Evolutionary conservation across 2,113 vertebrate species (phyloP).

Genomic region (Loxodonta africana): DNA sequence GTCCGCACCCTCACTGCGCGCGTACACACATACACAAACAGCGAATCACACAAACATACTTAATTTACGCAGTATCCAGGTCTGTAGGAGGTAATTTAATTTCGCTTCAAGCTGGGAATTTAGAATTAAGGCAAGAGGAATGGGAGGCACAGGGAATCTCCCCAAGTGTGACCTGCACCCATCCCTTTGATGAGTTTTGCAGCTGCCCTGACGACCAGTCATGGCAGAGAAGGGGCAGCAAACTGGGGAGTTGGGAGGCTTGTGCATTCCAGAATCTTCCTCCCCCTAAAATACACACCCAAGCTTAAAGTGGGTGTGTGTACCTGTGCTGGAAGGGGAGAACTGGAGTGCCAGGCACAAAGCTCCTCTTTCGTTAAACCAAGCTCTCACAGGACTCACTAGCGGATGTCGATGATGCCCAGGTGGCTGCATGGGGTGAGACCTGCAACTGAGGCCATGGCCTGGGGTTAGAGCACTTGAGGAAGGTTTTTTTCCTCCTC

Average conservation of each 20-base stretch:
- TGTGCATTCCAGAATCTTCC: background rate
- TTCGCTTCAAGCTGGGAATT: slow-evolving; percentile 71
- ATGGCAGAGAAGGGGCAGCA: background rate
- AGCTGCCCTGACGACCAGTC: slow-evolving; percentile 19
- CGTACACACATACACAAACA: background rate
- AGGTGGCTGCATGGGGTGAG: background rate
- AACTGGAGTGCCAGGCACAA: background rate
- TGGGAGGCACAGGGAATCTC: slow-evolving; percentile 39
- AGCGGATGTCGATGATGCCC: background rate
- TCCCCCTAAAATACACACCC: background rate
- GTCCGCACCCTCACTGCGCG: slow-evolving; percentile 47
- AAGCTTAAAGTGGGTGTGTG: background rate
- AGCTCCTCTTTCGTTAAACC: background rate
- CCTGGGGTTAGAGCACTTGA: background rate
- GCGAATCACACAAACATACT: slow-evolving; percentile 69
- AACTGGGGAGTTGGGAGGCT: background rate
- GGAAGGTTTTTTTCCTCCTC: background rate
- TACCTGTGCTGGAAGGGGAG: background rate
- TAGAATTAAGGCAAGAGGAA: slow-evolving; percentile 64
- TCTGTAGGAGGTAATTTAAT: slow-evolving; percentile 77
- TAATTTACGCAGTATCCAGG: slow-evolving; percentile 74
- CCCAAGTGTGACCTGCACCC: slow-evolving; percentile 14
- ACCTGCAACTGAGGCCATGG: background rate
- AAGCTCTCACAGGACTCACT: background rate
- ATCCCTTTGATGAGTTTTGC: background rate